These are phyloP conservation scores for Adelges cooleyi DNA, from an alignment of 1,140 invertebrate species.

Conservation along the genomic window DNA sequence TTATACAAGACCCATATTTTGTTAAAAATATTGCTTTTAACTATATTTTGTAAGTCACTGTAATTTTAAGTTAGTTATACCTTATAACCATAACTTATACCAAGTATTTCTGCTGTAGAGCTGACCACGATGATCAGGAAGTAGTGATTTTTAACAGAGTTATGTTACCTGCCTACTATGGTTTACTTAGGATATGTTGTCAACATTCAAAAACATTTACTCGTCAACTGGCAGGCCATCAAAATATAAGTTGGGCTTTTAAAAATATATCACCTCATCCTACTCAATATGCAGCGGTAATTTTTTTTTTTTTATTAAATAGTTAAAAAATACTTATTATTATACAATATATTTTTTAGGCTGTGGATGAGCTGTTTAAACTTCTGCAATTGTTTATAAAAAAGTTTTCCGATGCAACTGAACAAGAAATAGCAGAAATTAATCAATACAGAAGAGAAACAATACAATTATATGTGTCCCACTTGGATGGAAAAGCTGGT, in stretches of 20 bases:
- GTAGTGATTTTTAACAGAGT: conserved; percentile 84
- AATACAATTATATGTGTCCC: conserved; percentile 64
- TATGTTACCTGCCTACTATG: conserved; percentile 92
- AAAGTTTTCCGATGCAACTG: conserved; percentile 59
- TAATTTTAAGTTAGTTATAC: not conserved
- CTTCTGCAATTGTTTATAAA: conserved; percentile 73
- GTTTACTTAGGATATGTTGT: conserved; percentile 76
- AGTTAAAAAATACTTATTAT: too few species aligned
- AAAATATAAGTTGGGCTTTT: conserved; percentile 93
- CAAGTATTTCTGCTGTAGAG: conserved; percentile 42
- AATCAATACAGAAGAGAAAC: conserved; percentile 69
- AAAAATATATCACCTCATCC: conserved; percentile 90
- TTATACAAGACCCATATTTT: conserved; percentile 68
- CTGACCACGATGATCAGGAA: conserved; percentile 90
- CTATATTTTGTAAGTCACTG: conserved; percentile 78
- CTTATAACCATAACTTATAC: not conserved
- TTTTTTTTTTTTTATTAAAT: conserved; percentile 30
- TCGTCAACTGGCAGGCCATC: conserved; percentile 73
- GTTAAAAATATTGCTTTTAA: conserved; percentile 92
- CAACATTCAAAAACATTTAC: conserved; percentile 74
- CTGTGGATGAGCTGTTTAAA: conserved; percentile 82
- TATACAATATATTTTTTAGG: conserved; percentile 45
- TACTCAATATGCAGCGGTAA: conserved; percentile 73
- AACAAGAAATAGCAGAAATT: conserved; percentile 65
- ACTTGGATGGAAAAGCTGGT: conserved; percentile 67